A percentile compares a stretch with the other conserved stretches of the same genome.
Conservation (phyloP, 2,888 invertebrate species). For the Drosophila mulleri region DNA sequence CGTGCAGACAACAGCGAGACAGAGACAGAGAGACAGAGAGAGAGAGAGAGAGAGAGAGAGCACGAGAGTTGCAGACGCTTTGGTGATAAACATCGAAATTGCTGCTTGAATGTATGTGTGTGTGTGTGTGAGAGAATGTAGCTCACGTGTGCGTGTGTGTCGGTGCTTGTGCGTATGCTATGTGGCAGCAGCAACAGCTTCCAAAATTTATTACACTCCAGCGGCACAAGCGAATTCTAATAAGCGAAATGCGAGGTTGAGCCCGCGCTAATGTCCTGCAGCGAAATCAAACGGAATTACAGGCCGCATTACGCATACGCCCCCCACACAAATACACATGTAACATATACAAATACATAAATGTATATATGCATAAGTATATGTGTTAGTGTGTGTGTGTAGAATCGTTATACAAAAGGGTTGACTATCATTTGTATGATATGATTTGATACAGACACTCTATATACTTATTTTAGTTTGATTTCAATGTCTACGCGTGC, state of each 20-base stretch:
- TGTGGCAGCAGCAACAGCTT: conserved; percentile 41
- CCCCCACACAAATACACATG: not conserved
- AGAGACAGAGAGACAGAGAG: conserved; percentile 4
- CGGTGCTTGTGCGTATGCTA: conserved; percentile 3
- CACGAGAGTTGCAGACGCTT: conserved; percentile 67
- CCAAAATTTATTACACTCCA: conserved; percentile 77
- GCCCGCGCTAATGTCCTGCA: conserved; percentile 70
- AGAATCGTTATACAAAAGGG: conserved; percentile 14
- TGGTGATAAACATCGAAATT: conserved; percentile 81
- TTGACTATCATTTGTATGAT: conserved; percentile 53
- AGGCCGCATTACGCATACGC: conserved; percentile 63
- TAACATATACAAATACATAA: not conserved
- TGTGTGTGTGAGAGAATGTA: not conserved
- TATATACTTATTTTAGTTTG: conserved; percentile 52
- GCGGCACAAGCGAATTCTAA: conserved; percentile 80
- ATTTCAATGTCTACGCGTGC: conserved; percentile 66
- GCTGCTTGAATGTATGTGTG: conserved; percentile 40
- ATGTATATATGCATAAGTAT: not conserved
- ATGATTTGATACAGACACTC: conserved; percentile 38
- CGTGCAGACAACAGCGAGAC: conserved; percentile 60
- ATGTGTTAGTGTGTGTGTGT: not conserved
- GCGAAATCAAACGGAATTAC: conserved; percentile 71
- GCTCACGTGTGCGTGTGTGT: conserved; percentile 27
- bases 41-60: conserved; percentile 13
- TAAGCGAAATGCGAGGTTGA: conserved; percentile 76